A percentile compares a stretch with the other conserved stretches of the same genome.
phyloP scores from a whole-genome alignment of 2,888 invertebrate genomes.

The Leptinotarsa rubiginosa region DNA sequence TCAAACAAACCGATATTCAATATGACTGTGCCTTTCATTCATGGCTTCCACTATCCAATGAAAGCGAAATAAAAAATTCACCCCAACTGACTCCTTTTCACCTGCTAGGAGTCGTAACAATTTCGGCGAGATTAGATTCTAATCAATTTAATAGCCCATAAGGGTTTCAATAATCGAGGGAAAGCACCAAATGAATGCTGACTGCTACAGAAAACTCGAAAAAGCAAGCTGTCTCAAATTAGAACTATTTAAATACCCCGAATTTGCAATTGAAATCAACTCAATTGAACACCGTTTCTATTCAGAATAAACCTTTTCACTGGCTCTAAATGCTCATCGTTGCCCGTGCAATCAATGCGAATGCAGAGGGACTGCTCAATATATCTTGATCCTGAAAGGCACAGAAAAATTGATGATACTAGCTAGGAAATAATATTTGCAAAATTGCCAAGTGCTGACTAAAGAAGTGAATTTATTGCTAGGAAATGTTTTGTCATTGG shows the following conservation, averaged over 20 bases:
- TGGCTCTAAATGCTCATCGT: constrained; percentile 6
- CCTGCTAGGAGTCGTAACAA: constrained; percentile 3
- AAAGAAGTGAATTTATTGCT: too few species aligned
- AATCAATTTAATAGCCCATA: constrained; percentile 29
- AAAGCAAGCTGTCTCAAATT: constrained; percentile 32
- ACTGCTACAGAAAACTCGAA: constrained; percentile 26
- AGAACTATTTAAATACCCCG: constrained; percentile 32
- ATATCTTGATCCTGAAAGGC: too few species aligned
- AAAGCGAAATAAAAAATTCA: neutral
- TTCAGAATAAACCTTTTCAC: constrained; percentile 13
- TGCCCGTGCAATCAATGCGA: neutral
- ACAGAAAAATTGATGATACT: too few species aligned
- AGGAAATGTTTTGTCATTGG: too few species aligned
- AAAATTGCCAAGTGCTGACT: too few species aligned
- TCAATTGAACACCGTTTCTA: constrained; percentile 18
- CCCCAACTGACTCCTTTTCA: neutral
- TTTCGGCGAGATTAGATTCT: constrained; percentile 15
- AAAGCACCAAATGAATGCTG: constrained; percentile 19
- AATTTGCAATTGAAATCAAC: constrained; percentile 25
- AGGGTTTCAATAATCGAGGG: neutral
- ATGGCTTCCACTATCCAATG: too few species aligned
- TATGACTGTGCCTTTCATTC: too few species aligned
- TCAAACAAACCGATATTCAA: too few species aligned
- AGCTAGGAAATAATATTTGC: too few species aligned
- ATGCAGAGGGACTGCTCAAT: neutral